Evolutionary conservation across 2,888 invertebrate species (phyloP), one percentile per base, ranked within the genome.

Genomic region (Junonia oenone): DNA sequence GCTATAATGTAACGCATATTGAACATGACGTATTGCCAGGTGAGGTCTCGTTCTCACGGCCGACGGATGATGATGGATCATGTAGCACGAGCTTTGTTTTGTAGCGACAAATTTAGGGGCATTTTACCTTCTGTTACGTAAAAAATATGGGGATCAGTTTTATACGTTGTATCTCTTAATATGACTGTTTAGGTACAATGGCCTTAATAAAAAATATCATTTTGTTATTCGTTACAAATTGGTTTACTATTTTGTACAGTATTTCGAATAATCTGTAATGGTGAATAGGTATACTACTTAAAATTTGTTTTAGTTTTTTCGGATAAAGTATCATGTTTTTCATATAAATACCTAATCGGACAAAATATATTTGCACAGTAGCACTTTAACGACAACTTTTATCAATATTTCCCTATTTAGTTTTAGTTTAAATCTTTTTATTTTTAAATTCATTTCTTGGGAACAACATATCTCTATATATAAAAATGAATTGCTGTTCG

Each of bases 11-110:
- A 46, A 14, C 11, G 14, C 19, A 47, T 48, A 38, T 58, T 55
- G 33, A 51, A 55, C 31, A 55, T 43, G 85, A 84, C 81, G 81
- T 81, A 83, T 3, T 11, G 31, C 68, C 75, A 84, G 88, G 86
- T 86, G 83, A 87, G 83, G 78, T 77, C 78, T 70, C 71, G 74
- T 81, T 79, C 84, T 72, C 85, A 78, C 75, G 73, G 65, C 67
- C 65, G 77, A 84, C 86, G 81, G 75, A 84, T 87, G 82, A 71
- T 89, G 89, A 89, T 88, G 88, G 88, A 89, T 89, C 86, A 84
- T 81, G 65, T 62, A 62, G 63, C 55, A 58, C 60, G 62, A 64
- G 65, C 72, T 80, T 86, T 89, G 88, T 88, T 86, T 83, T 81
- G 81, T 81, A 68, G 72, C 73, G 86, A 88, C 87, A 88, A 86